Conservation (phyloP, 2,113 vertebrate species). For the Rhadina sibilatrix region DNA sequence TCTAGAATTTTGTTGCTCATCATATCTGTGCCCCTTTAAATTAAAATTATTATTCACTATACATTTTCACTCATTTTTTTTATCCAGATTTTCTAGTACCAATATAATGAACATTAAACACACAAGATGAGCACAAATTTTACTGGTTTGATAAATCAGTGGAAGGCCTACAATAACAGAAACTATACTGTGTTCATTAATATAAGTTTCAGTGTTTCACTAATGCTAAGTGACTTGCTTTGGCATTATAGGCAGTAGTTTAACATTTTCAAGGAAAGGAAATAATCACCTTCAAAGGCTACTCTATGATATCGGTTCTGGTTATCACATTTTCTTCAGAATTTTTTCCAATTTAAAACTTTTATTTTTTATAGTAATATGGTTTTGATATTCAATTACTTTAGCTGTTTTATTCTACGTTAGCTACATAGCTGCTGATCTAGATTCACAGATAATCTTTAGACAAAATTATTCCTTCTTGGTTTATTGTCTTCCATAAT, state of each 20-base stretch:
- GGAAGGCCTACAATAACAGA: neutral
- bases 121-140: neutral
- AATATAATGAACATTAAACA: rapidly evolving
- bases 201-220: neutral
- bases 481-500: neutral
- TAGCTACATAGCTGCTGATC: neutral
- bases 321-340: neutral
- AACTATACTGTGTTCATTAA: neutral
- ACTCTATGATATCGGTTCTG: neutral
- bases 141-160: neutral
- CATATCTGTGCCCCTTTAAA: neutral
- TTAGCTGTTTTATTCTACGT: neutral
- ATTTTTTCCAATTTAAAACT: neutral
- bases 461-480: neutral
- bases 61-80: neutral
- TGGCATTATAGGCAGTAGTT: neutral
- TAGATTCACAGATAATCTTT: neutral
- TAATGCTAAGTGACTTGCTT: neutral
- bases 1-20: neutral
- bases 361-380: neutral
- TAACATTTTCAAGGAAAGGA: neutral
- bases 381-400: neutral
- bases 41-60: neutral
- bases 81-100: neutral
- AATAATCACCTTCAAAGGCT: neutral